Conservation (phyloP, 2,113 vertebrate genomes). For the Micronycteris hirsuta region DNA sequence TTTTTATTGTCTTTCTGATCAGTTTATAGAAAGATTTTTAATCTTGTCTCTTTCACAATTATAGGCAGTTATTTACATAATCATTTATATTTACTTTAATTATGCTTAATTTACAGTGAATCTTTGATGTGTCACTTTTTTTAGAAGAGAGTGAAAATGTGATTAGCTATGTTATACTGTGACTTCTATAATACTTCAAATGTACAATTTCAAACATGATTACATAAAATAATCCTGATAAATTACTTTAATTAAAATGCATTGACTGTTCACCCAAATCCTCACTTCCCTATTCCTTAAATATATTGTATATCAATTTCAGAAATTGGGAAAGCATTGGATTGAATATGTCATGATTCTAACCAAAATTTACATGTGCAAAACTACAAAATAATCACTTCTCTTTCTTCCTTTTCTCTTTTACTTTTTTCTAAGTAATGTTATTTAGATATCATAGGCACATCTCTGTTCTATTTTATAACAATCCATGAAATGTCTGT, state of each 20-base stretch:
- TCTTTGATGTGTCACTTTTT: not conserved
- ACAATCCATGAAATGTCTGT: not conserved
- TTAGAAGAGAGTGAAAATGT: not conserved
- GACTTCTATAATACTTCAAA: not conserved
- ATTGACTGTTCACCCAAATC: not conserved
- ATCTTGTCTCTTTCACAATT: not conserved
- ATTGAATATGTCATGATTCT: not conserved
- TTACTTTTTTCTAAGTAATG: not conserved
- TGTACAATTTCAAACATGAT: not conserved
- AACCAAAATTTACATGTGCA: not conserved
- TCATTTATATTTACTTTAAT: not conserved
- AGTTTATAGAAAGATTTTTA: not conserved
- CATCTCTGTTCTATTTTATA: not conserved
- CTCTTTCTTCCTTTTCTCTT: not conserved
- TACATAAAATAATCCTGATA: not conserved
- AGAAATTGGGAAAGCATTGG: not conserved
- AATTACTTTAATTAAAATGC: not conserved
- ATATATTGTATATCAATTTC: not conserved
- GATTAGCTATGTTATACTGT: not conserved
- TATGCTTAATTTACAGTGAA: not conserved
- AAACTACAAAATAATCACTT: not conserved
- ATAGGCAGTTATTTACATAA: not conserved
- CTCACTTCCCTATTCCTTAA: not conserved
- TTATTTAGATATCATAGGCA: not conserved
- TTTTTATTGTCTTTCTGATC: not conserved